Conservation (phyloP, 1,140 invertebrate genomes). For the Psilanteris sp. region DNA sequence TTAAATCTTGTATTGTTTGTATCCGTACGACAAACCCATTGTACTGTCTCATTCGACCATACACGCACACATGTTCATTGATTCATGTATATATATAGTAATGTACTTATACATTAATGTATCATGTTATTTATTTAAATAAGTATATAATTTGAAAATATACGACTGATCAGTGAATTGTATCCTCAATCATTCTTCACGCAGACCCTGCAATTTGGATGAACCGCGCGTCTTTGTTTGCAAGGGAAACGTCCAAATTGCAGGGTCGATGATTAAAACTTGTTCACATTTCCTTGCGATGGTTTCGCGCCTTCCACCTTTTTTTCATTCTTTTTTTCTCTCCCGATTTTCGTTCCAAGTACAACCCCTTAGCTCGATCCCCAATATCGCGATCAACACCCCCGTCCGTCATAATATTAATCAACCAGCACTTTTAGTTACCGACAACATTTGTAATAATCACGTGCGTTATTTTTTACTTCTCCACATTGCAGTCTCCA, state of each 20-base stretch:
- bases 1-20: conserved; percentile 62
- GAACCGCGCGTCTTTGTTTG: too few species aligned
- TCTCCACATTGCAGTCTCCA: conserved; percentile 12
- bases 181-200: conserved; percentile 19
- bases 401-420: too few species aligned
- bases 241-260: too few species aligned
- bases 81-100: conserved; percentile 64
- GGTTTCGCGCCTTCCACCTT: too few species aligned
- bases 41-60: conserved; percentile 46
- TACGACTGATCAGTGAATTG: conserved; percentile 36
- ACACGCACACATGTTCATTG: conserved; percentile 48
- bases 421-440: too few species aligned
- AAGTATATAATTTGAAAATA: conserved; percentile 53
- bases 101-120: conserved; percentile 66
- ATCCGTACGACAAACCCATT: conserved; percentile 50
- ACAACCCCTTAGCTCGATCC: too few species aligned
- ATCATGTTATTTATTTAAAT: conserved; percentile 68
- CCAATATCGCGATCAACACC: too few species aligned
- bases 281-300: too few species aligned
- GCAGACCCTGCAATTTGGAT: not conserved
- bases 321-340: too few species aligned
- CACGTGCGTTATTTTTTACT: conserved; percentile 1
- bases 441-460: too few species aligned
- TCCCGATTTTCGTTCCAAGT: too few species aligned
- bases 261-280: too few species aligned